Base-by-base conservation (phyloP, 2,113 vertebrate genomes). In the Eolophus roseicapilla region DNA sequence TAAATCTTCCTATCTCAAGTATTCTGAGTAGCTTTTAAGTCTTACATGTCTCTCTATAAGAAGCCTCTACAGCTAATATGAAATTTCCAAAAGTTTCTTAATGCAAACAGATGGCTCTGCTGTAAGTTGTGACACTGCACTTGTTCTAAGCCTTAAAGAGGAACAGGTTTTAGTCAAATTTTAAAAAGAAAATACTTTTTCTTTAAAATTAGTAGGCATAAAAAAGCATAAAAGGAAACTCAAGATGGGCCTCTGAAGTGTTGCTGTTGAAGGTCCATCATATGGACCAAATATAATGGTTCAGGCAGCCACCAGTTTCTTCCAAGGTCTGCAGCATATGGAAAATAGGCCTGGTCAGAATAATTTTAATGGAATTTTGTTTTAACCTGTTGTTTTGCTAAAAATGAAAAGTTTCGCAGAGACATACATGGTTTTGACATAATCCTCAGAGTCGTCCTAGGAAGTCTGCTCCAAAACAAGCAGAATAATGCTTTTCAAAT, bases 21-120 rank as follows among this genome's bases (percentile, higher is more conserved):
- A 49, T 70, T 95, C 82, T 92, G 89, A 82, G 84, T 14, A 91
- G 77, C 57, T 86, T 91, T 95, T 83, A 82, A 90, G n/a, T 50
- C 64, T 74, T 76, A 60, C 49, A 17, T 74, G 39, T 23, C 50
- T 82, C 43, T 87, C 53, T 62, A 5, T 47, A 83, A 71, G 82
- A 94, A 90, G 68, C 41, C 52, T 85, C 31, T 53, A 44, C 85
- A 77, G 65, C 37, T 69, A 82, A 75, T 74, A 52, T 3, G 4
- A 88, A 53, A 89, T 95, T 90, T 95, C 96, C 69, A 67, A 76
- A 93, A 92, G 37, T 93, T 96, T 96, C 91, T 95, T 96, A 89
- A 92, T 92, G 74, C 68, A 39, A 39, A 39, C 39, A 96, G 87
- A 80, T 37, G 11, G 41, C 70, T 95, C 78, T 96, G 86, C 92